A percentile compares a stretch with the other conserved stretches of the same genome.
phyloP scores from a whole-genome alignment of 2,113 vertebrate genomes.

The Caracal caracal region DNA sequence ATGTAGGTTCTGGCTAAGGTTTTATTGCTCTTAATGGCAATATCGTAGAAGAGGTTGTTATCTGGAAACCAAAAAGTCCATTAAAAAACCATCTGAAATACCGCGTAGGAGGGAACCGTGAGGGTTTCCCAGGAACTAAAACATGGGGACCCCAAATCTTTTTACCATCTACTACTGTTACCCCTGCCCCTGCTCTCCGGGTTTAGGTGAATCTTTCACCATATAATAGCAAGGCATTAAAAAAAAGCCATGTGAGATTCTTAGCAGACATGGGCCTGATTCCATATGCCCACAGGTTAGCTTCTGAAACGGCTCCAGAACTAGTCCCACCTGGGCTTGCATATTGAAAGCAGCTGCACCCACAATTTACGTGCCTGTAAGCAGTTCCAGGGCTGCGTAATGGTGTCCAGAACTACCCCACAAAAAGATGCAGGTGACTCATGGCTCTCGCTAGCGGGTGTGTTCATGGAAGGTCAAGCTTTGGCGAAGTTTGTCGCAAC shows the following conservation, averaged over 20 bases:
- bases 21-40: constrained; percentile 27
- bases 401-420: not conserved
- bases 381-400: not conserved
- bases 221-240: not conserved
- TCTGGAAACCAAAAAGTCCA: constrained; percentile 23
- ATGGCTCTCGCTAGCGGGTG: not conserved
- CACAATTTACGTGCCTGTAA: not conserved
- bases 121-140: not conserved
- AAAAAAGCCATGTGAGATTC: not conserved
- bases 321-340: not conserved
- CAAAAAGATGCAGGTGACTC: not conserved
- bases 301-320: not conserved
- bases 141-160: not conserved
- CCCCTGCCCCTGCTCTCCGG: not conserved
- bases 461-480: not conserved
- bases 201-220: not conserved
- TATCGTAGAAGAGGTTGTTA: constrained; percentile 15
- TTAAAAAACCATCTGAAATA: not conserved
- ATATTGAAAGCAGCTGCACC: not conserved
- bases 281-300: not conserved
- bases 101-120: not conserved
- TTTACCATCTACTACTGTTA: not conserved
- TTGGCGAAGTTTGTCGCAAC: not conserved
- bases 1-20: constrained; percentile 29
- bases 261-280: not conserved